Evolutionary conservation across 2,888 invertebrate species (phyloP).

Genomic region (Congeria kusceri): DNA sequence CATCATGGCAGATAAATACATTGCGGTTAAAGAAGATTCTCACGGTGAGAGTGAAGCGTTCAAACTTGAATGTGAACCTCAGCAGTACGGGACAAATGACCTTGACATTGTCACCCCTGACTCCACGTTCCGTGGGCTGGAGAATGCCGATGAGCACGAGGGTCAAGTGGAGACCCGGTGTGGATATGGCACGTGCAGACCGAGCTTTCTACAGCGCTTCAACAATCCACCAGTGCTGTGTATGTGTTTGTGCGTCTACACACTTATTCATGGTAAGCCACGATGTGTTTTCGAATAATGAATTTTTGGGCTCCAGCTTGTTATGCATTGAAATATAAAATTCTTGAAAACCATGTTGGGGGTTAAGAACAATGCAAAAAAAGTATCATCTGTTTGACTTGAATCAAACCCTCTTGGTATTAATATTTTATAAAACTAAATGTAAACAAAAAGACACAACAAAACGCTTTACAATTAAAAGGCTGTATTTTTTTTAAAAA

Average conservation of each 20-base stretch:
- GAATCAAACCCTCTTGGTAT: too few relatives aligned
- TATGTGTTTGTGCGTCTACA: constrained; percentile 61
- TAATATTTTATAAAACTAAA: too few relatives aligned
- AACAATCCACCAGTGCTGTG: constrained; percentile 64
- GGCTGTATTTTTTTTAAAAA: too few relatives aligned
- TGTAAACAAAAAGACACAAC: too few relatives aligned
- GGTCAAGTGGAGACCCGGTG: constrained; percentile 47
- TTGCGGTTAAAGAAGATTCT: background rate
- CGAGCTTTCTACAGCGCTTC: constrained; percentile 48
- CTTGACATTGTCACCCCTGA: background rate
- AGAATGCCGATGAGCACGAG: background rate
- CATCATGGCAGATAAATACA: background rate
- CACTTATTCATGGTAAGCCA: constrained; percentile 53
- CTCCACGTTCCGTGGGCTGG: background rate
- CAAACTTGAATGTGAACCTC: background rate
- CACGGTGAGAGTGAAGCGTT: background rate
- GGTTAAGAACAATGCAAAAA: too few relatives aligned
- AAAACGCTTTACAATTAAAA: too few relatives aligned
- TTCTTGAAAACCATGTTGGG: too few relatives aligned
- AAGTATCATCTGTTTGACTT: too few relatives aligned
- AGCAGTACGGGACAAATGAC: background rate
- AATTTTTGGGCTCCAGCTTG: too few relatives aligned
- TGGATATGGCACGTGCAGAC: constrained; percentile 53
- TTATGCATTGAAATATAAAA: too few relatives aligned
- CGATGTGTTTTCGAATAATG: too few relatives aligned